Percentiles rank a stretch among this genome's conserved stretches.
Conservation (phyloP, 2,888 invertebrate genomes). For the Pasiphila rectangulata region DNA sequence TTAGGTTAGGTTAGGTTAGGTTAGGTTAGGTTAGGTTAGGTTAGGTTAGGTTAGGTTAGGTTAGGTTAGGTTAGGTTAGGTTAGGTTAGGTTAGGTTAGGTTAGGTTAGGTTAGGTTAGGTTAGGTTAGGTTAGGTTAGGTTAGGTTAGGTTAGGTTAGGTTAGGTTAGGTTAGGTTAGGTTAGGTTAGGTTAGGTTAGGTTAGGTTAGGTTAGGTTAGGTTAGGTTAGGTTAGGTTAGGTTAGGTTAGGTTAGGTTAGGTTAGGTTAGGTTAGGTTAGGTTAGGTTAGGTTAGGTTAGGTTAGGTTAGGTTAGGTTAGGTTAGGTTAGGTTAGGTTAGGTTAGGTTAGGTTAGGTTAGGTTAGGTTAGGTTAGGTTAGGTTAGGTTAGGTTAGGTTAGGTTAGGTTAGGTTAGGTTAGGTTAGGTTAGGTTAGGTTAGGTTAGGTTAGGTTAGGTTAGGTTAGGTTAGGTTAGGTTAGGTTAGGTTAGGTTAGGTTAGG, state of each 20-base stretch:
- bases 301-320: conserved; percentile 29
- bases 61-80: conserved; percentile 31
- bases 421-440: conserved; percentile 19
- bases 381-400: conserved; percentile 18
- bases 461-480: conserved; percentile 22
- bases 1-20: conserved; percentile 25
- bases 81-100: conserved; percentile 33
- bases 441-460: conserved; percentile 19
- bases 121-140: conserved; percentile 30
- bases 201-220: conserved; percentile 32
- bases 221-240: conserved; percentile 30
- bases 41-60: conserved; percentile 29
- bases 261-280: conserved; percentile 33
- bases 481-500: conserved; percentile 23
- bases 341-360: conserved; percentile 29
- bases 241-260: conserved; percentile 33
- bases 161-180: conserved; percentile 27
- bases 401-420: conserved; percentile 15
- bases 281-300: conserved; percentile 29
- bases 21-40: conserved; percentile 26
- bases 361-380: conserved; percentile 25
- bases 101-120: conserved; percentile 33
- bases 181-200: conserved; percentile 32
- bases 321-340: conserved; percentile 23
- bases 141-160: conserved; percentile 31